Evolutionary conservation across 2,888 invertebrate species (phyloP).

Genomic region (Falcaria lacertinaria): DNA sequence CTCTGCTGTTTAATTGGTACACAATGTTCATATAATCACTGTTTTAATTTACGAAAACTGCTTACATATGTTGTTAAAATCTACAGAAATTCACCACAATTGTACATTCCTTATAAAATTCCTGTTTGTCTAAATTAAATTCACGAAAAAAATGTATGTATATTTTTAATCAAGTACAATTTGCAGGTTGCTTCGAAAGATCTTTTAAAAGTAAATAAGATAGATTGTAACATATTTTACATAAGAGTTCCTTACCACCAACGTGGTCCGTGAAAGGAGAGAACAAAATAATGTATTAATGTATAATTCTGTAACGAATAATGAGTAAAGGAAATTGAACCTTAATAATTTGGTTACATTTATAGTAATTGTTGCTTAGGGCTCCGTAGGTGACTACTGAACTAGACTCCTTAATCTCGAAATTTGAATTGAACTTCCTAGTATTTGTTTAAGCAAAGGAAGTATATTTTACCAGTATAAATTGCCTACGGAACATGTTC

Average conservation of each 20-base stretch:
- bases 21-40: conserved; percentile 2
- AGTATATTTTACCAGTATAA: not conserved
- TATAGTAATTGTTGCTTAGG: not conserved
- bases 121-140: conserved; percentile 27
- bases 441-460: not conserved
- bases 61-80: not conserved
- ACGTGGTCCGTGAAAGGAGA: conserved; percentile 27
- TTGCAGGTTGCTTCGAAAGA: conserved; percentile 55
- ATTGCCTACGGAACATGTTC: conserved; percentile 6
- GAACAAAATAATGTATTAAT: conserved; percentile 51
- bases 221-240: conserved; percentile 47
- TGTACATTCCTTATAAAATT: conserved; percentile 49
- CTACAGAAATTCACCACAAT: conserved; percentile 14
- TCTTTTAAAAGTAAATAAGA: conserved; percentile 50
- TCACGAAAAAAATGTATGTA: conserved; percentile 27
- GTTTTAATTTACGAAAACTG: conserved; percentile 3
- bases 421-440: not conserved
- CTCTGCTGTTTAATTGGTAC: not conserved
- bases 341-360: not conserved
- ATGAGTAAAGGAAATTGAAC: not conserved
- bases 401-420: not conserved
- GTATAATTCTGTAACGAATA: conserved; percentile 25
- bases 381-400: not conserved
- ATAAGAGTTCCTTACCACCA: conserved; percentile 33
- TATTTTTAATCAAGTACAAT: conserved; percentile 69